Evolutionary conservation across 92 coral and sea anemone genomes (phyloP), one percentile per base, ranked within the genome.

Genomic region (Metridium senile): DNA sequence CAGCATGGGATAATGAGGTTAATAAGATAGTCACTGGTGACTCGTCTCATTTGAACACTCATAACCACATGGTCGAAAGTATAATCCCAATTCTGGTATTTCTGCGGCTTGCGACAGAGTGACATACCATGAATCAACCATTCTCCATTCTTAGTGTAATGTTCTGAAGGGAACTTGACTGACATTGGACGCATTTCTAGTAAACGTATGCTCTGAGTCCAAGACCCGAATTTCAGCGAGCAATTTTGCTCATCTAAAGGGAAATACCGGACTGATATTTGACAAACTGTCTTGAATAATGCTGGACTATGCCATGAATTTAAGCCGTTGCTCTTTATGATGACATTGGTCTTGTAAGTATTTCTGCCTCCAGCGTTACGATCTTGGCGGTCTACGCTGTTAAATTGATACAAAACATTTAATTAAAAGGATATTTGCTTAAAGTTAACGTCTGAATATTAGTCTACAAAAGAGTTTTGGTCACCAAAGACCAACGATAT

Each of bases 371-470:
- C 99, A 3, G 89, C 99, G 9, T 75, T 81, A 17, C 92, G 96
- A 73, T 96, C 99, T 49, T 96, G 92, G 21, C 89, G 97, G 47
- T 96, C 99, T 59, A 96, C 92, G 71, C 99, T 96, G 35, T n/a
- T n/a, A n/a, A n/a, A n/a, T n/a, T n/a, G n/a, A n/a, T n/a, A n/a
- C n/a, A n/a, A n/a, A n/a, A n/a, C n/a, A n/a, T n/a, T n/a, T n/a
- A n/a, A n/a, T n/a, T n/a, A n/a, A n/a, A n/a, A n/a, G n/a, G n/a
- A n/a, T n/a, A n/a, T n/a, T n/a, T n/a, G n/a, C n/a, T n/a, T n/a
- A n/a, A n/a, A n/a, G n/a, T n/a, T n/a, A n/a, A n/a, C n/a, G n/a
- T n/a, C n/a, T n/a, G n/a, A n/a, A n/a, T n/a, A n/a, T n/a, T n/a
- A n/a, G n/a, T n/a, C n/a, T n/a, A n/a, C n/a, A n/a, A n/a, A n/a